Evolutionary conservation across 2,797 vertebrate genomes (phyloP).

Genomic region (Hybognathus amarus): DNA sequence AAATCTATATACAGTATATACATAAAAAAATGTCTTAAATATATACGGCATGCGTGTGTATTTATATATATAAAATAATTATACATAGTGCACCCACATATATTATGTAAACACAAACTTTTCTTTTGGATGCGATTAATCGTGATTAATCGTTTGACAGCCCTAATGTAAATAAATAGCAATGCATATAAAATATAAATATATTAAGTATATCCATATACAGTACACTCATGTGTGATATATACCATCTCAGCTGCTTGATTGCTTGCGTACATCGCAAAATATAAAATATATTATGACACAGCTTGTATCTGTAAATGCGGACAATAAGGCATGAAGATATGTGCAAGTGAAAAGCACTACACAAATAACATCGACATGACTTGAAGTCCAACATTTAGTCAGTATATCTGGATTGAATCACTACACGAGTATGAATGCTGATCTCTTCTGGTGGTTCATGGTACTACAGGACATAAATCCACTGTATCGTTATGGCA

Average conservation of each 20-base stretch:
- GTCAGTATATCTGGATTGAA: neutral
- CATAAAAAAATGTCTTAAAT: too few species aligned
- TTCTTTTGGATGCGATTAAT: too few species aligned
- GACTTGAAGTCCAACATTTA: neutral
- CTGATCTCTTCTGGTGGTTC: neutral
- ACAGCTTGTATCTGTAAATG: neutral
- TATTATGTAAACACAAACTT: too few species aligned
- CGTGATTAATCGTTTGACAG: too few species aligned
- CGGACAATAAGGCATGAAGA: neutral
- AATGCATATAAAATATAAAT: too few species aligned
- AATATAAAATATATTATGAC: neutral
- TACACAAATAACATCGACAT: neutral
- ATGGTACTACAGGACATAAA: constrained; percentile 57
- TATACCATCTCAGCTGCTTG: neutral
- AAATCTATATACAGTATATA: too few species aligned
- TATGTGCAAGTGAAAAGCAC: neutral
- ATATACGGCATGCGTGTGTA: too few species aligned
- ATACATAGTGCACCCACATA: too few species aligned
- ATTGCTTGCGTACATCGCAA: too few species aligned
- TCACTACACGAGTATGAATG: neutral
- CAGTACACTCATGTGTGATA: neutral
- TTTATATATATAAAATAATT: too few species aligned
- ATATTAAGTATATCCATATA: neutral
- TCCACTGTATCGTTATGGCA: constrained; percentile 76
- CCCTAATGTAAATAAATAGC: neutral